Evolutionary conservation across 2,113 vertebrate species (phyloP).

Genomic region (Hemichromis elongatus): DNA sequence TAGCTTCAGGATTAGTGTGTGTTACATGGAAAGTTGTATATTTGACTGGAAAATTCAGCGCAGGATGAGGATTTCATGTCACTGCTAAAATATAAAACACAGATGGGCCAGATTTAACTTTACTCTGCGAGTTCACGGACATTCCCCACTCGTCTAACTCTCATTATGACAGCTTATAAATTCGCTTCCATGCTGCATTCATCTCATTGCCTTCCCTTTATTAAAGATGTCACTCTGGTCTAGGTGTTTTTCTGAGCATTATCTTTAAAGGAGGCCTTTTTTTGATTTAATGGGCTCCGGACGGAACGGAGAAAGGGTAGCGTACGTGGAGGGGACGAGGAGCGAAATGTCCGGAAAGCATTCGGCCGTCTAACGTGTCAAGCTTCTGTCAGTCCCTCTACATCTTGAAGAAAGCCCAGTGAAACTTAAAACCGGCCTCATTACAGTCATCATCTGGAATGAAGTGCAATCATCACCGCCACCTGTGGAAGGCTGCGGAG

Average conservation of each 20-base stretch:
- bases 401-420: slow-evolving; percentile 11
- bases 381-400: slow-evolving; percentile 28
- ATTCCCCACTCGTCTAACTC: neutral
- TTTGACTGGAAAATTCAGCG: slow-evolving; percentile 53
- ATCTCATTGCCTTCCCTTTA: neutral
- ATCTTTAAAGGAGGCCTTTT: neutral
- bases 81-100: slow-evolving; percentile 50
- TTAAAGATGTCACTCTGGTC: neutral
- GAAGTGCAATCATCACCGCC: slow-evolving; percentile 49
- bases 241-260: neutral
- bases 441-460: slow-evolving; percentile 54
- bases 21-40: slow-evolving; percentile 59
- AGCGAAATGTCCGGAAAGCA: neutral
- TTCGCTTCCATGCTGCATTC: neutral
- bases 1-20: slow-evolving; percentile 57
- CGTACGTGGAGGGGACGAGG: neutral
- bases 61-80: slow-evolving; percentile 52
- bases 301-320: neutral
- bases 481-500: slow-evolving; percentile 28
- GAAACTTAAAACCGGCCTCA: slow-evolving; percentile 45
- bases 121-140: neutral
- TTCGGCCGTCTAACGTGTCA: slow-evolving; percentile 16
- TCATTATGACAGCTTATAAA: neutral
- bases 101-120: slow-evolving; percentile 44
- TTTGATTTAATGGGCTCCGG: neutral